Percentiles rank a stretch among this genome's conserved stretches.
Conservation (phyloP, 1,140 invertebrate genomes). For the Micrasema longulum region DNA sequence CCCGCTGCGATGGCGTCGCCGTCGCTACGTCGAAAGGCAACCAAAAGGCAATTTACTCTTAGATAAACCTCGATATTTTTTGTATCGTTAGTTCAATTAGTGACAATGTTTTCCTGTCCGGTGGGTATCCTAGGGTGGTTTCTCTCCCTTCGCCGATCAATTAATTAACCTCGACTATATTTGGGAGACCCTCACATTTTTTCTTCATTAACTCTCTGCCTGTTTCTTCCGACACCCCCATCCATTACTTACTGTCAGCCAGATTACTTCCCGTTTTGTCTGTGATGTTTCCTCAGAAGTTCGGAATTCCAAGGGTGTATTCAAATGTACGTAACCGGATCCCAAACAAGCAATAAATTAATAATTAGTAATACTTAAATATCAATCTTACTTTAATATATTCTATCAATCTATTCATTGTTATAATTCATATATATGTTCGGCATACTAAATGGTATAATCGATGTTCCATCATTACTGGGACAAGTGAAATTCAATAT, state of each 20-base stretch:
- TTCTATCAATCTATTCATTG: too few relatives aligned
- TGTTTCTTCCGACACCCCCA: background rate
- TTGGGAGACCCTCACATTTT: background rate
- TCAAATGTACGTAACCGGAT: too few relatives aligned
- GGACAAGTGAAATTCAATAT: too few relatives aligned
- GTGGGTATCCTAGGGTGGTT: constrained; percentile 5
- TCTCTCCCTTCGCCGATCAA: constrained; percentile 35
- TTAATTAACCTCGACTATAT: constrained; percentile 37
- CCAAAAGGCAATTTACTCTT: constrained; percentile 1
- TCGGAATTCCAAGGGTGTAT: too few relatives aligned
- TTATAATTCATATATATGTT: too few relatives aligned
- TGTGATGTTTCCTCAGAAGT: too few relatives aligned
- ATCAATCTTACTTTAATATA: too few relatives aligned
- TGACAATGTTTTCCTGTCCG: constrained; percentile 17
- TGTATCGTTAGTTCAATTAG: constrained; percentile 37
- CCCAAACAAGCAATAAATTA: too few relatives aligned
- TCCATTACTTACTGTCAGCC: constrained; percentile 41
- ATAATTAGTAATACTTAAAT: too few relatives aligned
- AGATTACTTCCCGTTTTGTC: constrained; percentile 23
- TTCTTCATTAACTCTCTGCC: constrained; percentile 26
- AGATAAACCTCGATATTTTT: constrained; percentile 25
- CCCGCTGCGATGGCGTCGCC: too few relatives aligned
- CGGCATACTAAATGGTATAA: too few relatives aligned
- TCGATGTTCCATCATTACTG: too few relatives aligned
- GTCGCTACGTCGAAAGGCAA: background rate